phyloP scores from a whole-genome alignment of 2,113 vertebrate genomes.

The Toxotes jaculatrix region DNA sequence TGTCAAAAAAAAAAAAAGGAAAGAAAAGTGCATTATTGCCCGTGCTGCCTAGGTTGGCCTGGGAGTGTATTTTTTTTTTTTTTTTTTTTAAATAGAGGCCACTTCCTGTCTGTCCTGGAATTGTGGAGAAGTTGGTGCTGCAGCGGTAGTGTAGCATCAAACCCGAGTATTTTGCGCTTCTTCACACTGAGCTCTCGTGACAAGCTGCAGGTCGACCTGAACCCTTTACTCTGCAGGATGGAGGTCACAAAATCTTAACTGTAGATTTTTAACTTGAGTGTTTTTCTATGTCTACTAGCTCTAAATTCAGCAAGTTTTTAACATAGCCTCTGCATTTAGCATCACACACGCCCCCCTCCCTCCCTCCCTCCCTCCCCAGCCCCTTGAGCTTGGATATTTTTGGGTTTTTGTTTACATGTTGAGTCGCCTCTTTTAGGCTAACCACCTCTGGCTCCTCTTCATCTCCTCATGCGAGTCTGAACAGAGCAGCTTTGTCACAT shows the following conservation, averaged over 20 bases:
- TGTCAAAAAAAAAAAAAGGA: constrained; percentile 63
- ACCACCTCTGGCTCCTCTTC: constrained; percentile 1
- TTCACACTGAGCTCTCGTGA: constrained; percentile 1
- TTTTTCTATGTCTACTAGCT: constrained; percentile 36
- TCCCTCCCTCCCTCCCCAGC: too few species aligned
- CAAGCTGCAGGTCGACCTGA: constrained; percentile 47
- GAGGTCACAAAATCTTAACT: constrained; percentile 63
- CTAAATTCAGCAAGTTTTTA: constrained; percentile 28
- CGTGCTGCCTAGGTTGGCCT: constrained; percentile 76
- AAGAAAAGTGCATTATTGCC: constrained; percentile 86
- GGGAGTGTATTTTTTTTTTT: constrained; percentile 39
- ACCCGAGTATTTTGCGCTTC: constrained; percentile 5
- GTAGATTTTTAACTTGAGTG: constrained; percentile 49
- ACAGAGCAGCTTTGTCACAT: constrained; percentile 51
- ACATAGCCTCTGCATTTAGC: constrained; percentile 38
- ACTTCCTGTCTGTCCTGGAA: constrained; percentile 47
- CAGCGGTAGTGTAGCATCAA: constrained; percentile 67
- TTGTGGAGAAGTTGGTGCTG: constrained; percentile 45
- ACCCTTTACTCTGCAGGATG: constrained; percentile 70
- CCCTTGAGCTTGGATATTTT: constrained; percentile 21
- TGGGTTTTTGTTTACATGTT: constrained; percentile 60
- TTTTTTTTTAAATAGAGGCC: constrained; percentile 20
- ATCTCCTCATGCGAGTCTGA: constrained; percentile 22
- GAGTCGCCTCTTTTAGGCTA: constrained; percentile 26
- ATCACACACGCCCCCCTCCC: not conserved